Evolutionary conservation across 2,113 vertebrate genomes (phyloP), one percentile per base, ranked within the genome.

Genomic region (Agapornis roseicollis): DNA sequence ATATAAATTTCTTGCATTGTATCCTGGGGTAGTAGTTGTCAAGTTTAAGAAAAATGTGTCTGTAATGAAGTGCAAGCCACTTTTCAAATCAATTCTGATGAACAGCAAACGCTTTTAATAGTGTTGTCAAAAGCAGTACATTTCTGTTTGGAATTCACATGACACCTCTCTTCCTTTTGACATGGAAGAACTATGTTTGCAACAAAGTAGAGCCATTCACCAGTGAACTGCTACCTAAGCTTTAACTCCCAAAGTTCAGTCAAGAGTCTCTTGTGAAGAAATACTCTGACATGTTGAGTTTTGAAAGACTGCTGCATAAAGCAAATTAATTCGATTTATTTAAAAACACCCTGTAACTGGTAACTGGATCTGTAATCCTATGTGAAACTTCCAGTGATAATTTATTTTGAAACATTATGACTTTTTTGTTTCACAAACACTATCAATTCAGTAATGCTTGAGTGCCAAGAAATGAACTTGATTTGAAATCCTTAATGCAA

Each of bases 381-480:
- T 10, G 50, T 95, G 46, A 77, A 69, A 82, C 80, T 88, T 91
- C 85, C 41, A 37, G 7, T 93, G 78, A 72, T 91, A 29, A 92
- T 82, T 82, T 80, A 52, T 85, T 77, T 83, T 85, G 61, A 88
- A 93, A 89, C 77, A 68, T 82, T 87, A 31, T 0, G 0, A 68
- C 12, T 66, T 61, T 25, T 85, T 76, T 90, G 27, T 81, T 85
- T 70, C 68, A 83, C 53, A n/a, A 15, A 64, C 77, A 24, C n/a
- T 64, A 77, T 85, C 42, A 16, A 42, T 65, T 89, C 72, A 70
- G 41, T 93, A 41, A 79, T 91, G 71, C 80, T 49, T 50, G 50
- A 93, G 80, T 95, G 94, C 90, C 92, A 95, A 95, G 72, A 88
- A 94, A 80, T 73, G 63, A 96, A 78, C 18, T 71, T 88, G 27